A percentile compares a stretch with the other conserved stretches of the same genome.
phyloP scores from a whole-genome alignment of 2,113 vertebrate species.

The Loxodonta africana region DNA sequence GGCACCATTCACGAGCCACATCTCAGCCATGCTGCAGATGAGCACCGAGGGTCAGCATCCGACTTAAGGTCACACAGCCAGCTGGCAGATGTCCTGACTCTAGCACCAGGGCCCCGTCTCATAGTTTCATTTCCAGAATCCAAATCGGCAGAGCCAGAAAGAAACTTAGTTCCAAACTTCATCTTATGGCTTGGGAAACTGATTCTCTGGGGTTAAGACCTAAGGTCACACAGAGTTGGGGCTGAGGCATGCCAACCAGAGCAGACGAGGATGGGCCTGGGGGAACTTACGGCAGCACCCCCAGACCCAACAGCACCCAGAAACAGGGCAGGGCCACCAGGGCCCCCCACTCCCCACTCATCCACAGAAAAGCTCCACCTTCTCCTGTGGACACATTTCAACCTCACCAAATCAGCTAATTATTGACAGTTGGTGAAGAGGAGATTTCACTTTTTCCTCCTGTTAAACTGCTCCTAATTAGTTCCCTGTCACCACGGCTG shows the following conservation, averaged over 20 bases:
- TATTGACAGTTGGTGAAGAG: slow-evolving; percentile 95
- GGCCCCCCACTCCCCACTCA: slow-evolving; percentile 79
- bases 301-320: not conserved
- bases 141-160: not conserved
- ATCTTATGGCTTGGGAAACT: not conserved
- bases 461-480: slow-evolving; percentile 95
- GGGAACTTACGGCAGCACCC: not conserved
- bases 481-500: slow-evolving; percentile 90
- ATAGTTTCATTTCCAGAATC: not conserved
- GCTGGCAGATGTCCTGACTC: not conserved
- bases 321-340: not conserved
- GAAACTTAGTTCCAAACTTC: not conserved
- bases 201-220: not conserved
- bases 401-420: slow-evolving; percentile 93
- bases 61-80: not conserved
- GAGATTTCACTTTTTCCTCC: slow-evolving; percentile 94
- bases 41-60: not conserved
- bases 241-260: not conserved
- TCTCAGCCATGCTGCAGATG: not conserved
- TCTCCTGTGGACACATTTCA: slow-evolving; percentile 92
- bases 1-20: not conserved
- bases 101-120: not conserved
- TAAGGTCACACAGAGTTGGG: not conserved
- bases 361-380: slow-evolving; percentile 88
- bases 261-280: not conserved